Percentiles rank a stretch among this genome's conserved stretches.
Evolutionary conservation across 2,113 vertebrate species (phyloP).

Genomic region (Sturnira hondurensis): DNA sequence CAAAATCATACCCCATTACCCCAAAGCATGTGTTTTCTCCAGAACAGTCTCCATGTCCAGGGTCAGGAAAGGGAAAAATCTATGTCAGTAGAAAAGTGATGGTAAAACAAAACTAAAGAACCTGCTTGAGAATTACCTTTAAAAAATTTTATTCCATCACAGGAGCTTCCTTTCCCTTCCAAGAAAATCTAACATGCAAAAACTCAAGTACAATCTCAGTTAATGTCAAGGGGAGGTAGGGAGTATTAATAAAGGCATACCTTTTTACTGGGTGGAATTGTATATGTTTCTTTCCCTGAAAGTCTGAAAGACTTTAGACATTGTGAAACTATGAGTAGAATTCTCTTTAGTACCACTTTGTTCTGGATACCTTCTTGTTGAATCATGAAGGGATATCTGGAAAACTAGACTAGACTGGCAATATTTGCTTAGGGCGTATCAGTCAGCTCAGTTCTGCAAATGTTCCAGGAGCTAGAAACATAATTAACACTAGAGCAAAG

Average conservation of each 20-base stretch:
- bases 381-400: background rate
- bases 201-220: background rate
- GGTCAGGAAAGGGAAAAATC: background rate
- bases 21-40: background rate
- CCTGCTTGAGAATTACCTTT: background rate
- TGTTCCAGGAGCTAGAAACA: background rate
- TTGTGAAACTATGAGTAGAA: background rate
- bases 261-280: background rate
- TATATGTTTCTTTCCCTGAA: background rate
- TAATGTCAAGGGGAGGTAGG: background rate
- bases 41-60: background rate
- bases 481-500: background rate
- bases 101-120: background rate
- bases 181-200: conserved; percentile 35
- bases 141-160: background rate
- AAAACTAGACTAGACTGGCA: background rate
- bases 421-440: background rate
- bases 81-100: background rate
- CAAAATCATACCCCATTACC: background rate
- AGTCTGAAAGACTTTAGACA: background rate
- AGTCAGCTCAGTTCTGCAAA: background rate
- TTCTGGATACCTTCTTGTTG: background rate
- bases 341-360: background rate
- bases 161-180: background rate
- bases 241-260: background rate